Conservation (phyloP, 2,888 invertebrate species). For the Pinctada fucata region DNA sequence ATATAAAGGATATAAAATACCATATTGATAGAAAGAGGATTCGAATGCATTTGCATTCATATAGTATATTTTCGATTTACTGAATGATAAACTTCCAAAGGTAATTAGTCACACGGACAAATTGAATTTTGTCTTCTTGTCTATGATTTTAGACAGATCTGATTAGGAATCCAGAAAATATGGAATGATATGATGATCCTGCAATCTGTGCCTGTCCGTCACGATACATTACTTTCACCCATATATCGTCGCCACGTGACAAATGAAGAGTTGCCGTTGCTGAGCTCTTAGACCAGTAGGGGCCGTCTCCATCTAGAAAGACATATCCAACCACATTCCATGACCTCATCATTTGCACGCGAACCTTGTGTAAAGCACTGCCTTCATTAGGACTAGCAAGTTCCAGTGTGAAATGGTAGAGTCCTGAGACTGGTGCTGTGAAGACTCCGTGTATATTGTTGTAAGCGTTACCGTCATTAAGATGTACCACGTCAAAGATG, state of each 20-base stretch:
- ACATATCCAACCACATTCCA: not conserved
- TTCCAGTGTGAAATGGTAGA: constrained; percentile 34
- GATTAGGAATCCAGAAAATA: not conserved
- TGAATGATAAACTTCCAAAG: no score
- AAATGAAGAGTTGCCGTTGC: not conserved
- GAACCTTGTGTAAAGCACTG: constrained; percentile 23
- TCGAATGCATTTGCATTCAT: no score
- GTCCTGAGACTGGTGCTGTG: constrained; percentile 35
- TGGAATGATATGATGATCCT: not conserved
- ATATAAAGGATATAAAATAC: no score
- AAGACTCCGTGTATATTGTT: constrained; percentile 36
- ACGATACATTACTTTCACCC: not conserved
- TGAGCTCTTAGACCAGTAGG: not conserved
- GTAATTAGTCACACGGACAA: no score
- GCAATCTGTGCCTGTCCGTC: not conserved
- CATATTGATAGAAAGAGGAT: no score
- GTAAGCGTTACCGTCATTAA: constrained; percentile 36
- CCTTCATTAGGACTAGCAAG: constrained; percentile 14
- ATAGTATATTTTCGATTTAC: no score
- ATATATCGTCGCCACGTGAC: not conserved
- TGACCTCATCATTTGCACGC: constrained; percentile 33
- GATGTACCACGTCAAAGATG: constrained; percentile 37
- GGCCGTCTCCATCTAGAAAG: not conserved
- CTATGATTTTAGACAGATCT: not conserved
- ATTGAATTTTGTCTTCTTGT: no score